Base-by-base conservation (phyloP, 1,140 invertebrate genomes). In the Delia radicum region DNA sequence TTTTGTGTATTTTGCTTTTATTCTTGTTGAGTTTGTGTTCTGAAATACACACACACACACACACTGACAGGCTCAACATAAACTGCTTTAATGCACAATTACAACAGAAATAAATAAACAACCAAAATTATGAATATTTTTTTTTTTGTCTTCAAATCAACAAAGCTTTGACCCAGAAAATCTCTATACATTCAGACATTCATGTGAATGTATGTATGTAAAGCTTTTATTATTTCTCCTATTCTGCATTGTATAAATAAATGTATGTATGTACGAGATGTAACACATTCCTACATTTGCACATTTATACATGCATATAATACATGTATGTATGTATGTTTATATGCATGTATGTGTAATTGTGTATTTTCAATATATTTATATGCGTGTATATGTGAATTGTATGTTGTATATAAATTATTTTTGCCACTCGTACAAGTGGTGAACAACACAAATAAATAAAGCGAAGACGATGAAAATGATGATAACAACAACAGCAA, bases 81-180 rank as follows among this genome's bases (percentile, higher is more conserved):
- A 55, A 55, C 15, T 55, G 37, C 37, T 42, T 42, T 42, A 42
- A 42, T 42, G 37, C 37, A 42, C 37, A 42, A 42, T 42, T 21
- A 55, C 48, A 55, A 55, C 48, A 21, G 24, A 21, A 55, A 21
- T 21, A 21, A 55, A 55, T 18, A 55, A 55, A 55, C 48, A 55
- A 55, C 48, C n/a, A 24, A 18, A 21, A 21, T 55, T 55, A 55
- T 55, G n/a, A 5, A 21, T 55, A 21, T 55, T n/a, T 3, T 48
- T 48, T 48, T 48, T 2, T 48, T 48, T 5, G 15, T 48, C 48
- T 55, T 55, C 1, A 21, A 8, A 21, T n/a, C n/a, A 21, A 55
- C 18, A 55, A 55, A 69, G 65, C 65, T 69, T 69, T 69, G 65
- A 69, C 65, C 65, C 65, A 69, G 65, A 69, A 69, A 69, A 28